Evolutionary conservation across 1,140 invertebrate species (phyloP).

Genomic region (Dufourea novaeangliae): DNA sequence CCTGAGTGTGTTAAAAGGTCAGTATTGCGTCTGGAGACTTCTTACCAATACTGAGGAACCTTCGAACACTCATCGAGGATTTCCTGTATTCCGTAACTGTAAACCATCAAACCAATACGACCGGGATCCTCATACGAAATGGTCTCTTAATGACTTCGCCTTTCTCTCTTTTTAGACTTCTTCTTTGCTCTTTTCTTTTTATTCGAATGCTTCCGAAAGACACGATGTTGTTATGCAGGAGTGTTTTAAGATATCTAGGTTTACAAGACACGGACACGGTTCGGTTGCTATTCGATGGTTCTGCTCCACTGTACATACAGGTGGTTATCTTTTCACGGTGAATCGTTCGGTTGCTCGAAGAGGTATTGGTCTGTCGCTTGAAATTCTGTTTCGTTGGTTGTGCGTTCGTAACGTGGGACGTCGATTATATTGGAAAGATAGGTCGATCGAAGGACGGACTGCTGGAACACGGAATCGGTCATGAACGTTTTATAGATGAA

Average conservation of each 20-base stretch:
- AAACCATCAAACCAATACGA: not conserved
- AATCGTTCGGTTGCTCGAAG: not conserved
- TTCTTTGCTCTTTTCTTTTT: not conserved
- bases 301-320: not conserved
- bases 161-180: not conserved
- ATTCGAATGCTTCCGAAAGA: not conserved
- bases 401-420: no score
- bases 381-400: no score
- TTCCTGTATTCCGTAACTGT: conserved; percentile 3
- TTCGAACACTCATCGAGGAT: no score
- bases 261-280: not conserved
- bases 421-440: no score
- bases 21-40: no score
- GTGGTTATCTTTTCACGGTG: not conserved
- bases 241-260: not conserved
- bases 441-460: no score
- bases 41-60: no score
- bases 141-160: not conserved
- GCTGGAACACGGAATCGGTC: no score
- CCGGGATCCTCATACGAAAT: not conserved
- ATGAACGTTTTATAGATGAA: no score
- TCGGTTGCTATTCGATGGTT: not conserved
- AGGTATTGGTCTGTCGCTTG: not conserved
- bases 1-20: no score
- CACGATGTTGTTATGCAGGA: not conserved